A percentile compares a stretch with the other conserved stretches of the same genome.
Conservation (phyloP, 1,140 invertebrate genomes). For the Formica exsecta region DNA sequence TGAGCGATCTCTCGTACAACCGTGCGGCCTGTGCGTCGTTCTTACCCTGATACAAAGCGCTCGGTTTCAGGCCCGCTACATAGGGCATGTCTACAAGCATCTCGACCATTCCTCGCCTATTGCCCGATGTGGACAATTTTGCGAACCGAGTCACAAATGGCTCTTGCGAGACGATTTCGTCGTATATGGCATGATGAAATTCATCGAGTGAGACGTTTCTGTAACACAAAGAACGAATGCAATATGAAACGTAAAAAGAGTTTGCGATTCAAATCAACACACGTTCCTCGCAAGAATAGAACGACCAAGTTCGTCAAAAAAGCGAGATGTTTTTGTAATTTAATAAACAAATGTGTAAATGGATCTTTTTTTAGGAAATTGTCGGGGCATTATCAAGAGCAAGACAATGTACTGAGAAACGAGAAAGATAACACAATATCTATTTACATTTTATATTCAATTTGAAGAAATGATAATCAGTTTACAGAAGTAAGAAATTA, state of each 20-base stretch:
- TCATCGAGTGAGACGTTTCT: constrained; percentile 55
- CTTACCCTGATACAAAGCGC: constrained; percentile 76
- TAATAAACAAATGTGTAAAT: not conserved
- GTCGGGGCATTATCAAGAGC: not conserved
- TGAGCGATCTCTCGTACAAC: constrained; percentile 64
- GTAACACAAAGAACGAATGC: constrained; percentile 19
- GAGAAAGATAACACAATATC: not conserved
- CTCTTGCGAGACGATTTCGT: constrained; percentile 30
- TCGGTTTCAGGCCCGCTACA: constrained; percentile 68
- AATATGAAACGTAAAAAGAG: not conserved
- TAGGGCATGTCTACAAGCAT: constrained; percentile 73
- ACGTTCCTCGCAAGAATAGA: not conserved
- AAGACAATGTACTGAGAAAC: not conserved
- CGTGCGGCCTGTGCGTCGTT: constrained; percentile 73
- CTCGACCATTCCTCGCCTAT: constrained; percentile 80
- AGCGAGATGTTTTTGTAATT: not conserved
- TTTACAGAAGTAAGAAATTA: not conserved
- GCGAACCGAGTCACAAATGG: constrained; percentile 71
- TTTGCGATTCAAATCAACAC: not conserved
- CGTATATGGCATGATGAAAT: constrained; percentile 49
- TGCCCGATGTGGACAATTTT: constrained; percentile 72
- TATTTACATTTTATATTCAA: not conserved
- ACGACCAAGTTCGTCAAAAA: constrained; percentile 25
- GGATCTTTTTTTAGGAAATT: not conserved
- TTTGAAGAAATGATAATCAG: not conserved